Base-by-base conservation (phyloP, 2,888 invertebrate species). In the Physocephala rufipes region DNA sequence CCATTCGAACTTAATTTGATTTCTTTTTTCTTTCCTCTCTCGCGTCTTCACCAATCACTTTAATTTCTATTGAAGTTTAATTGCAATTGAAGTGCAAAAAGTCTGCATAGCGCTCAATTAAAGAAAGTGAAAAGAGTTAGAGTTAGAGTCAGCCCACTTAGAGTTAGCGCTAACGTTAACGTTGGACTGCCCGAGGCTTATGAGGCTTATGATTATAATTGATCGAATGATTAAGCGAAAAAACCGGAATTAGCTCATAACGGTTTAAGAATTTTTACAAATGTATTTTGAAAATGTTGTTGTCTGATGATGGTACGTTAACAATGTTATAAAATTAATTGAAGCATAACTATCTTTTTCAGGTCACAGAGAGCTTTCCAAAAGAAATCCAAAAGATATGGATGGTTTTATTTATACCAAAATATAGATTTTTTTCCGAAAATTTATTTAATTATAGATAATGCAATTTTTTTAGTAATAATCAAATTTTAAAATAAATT, bases 81-180 rank as follows among this genome's bases (percentile, higher is more conserved):
- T 43, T 66, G 55, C 66, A 66, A 53, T 55, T 66, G 55, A 53
- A 7, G 36, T 53, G 47, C 24, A 47, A 28, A 47, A 19, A 47
- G 36, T 3, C 24, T 36, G 24, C n/a, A 55, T 21, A n/a, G 21
- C 53, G 24, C 1, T 36, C 4, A 49, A 2, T 13, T 24, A 21
- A 36, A 66, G 66, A 66, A 66, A 66, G 66, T 66, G 66, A 66
- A 66, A 66, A 66, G 53, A 53, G 55, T 55, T 36, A 21, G 16
- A n/a, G n/a, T n/a, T n/a, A n/a, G n/a, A n/a, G n/a, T n/a, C n/a
- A n/a, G n/a, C n/a, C n/a, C n/a, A n/a, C n/a, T n/a, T n/a, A n/a
- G n/a, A n/a, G n/a, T n/a, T n/a, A n/a, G n/a, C n/a, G n/a, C n/a
- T n/a, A n/a, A n/a, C n/a, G n/a, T n/a, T n/a, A n/a, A n/a, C n/a